Evolutionary conservation across 1,140 invertebrate genomes (phyloP), one percentile per base, ranked within the genome.

Genomic region (Chironomus tepperi): DNA sequence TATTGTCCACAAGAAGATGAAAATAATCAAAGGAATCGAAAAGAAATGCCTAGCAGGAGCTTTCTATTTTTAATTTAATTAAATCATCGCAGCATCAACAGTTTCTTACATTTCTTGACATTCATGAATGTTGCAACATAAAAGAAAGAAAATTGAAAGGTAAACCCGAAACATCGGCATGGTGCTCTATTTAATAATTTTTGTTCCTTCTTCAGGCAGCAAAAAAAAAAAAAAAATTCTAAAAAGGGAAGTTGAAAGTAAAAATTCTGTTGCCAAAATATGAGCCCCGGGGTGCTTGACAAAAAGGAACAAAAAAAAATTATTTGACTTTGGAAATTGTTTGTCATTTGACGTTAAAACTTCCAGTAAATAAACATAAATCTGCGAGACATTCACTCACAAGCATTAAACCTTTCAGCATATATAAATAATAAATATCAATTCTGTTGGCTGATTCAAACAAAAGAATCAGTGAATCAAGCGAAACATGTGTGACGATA

Each of bases 81-180:
- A 70, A 70, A 70, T 70, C 65, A 70, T 70, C 6, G 47, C 47
- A 57, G 47, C 47, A 57, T 57, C 47, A 57, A 57, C 47, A 57
- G 47, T 57, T 34, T 57, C 43, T 47, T 47, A 16, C 64, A 1
- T 2, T 34, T 34, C 24, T 34, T 34, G 19, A 70, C 7, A 70
- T 12, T 5, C 7, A 16, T 21, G 65, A 70, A 70, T 70, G 65
- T 18, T 70, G 65, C 47, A 34, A 34, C 24, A 34, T 34, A 34
- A 57, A n/a, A 10, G 47, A 57, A n/a, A 19, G 65, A 21, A 70
- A 70, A 70, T 67, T 70, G 65, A 70, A 70, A 70, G 19, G 65
- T 70, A 70, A 57, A 70, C 65, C 65, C 18, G 19, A 70, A 19
- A 19, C 5, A 18, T 18, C 18, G 65, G 16, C 65, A 70, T 70